These are phyloP conservation scores for Neostethus bicornis DNA, from an alignment of 2,797 vertebrate genomes.

Conservation along the genomic window DNA sequence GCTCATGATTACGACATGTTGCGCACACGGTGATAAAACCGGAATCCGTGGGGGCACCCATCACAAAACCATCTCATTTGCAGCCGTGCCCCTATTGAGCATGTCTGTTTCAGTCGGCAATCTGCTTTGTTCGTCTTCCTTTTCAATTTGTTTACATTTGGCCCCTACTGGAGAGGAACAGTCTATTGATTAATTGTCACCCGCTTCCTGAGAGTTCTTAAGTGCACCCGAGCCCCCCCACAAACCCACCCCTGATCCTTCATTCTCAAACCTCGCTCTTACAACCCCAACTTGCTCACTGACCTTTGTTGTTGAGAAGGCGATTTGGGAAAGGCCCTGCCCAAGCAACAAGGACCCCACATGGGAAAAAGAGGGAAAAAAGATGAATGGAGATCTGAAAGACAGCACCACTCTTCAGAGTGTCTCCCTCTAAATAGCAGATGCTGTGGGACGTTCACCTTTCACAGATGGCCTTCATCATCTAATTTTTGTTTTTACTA, in stretches of 20 bases:
- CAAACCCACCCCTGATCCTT: background rate
- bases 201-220: conserved; percentile 71
- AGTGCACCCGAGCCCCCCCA: conserved; percentile 52
- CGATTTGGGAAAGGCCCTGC: conserved; percentile 51
- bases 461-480: conserved; percentile 34
- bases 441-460: conserved; percentile 51
- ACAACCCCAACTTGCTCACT: conserved; percentile 61
- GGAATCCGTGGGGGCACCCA: conserved; percentile 36
- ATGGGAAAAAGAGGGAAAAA: conserved; percentile 4
- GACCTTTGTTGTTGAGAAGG: conserved; percentile 57
- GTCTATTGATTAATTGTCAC: conserved; percentile 81
- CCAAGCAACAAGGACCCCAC: conserved; percentile 55
- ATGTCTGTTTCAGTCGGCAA: conserved; percentile 75
- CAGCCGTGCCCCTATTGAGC: conserved; percentile 66
- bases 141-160: conserved; percentile 84
- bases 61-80: conserved; percentile 65
- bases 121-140: conserved; percentile 75
- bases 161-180: conserved; percentile 76
- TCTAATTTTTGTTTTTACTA: too few relatives aligned
- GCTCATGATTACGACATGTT: conserved; percentile 34
- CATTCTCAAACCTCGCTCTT: conserved; percentile 55
- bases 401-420: conserved; percentile 49
- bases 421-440: conserved; percentile 52
- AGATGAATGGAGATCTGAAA: conserved; percentile 44
- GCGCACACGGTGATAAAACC: conserved; percentile 50